Evolutionary conservation across 2,888 invertebrate species (phyloP), one percentile per base, ranked within the genome.

Genomic region (Altica lythri): DNA sequence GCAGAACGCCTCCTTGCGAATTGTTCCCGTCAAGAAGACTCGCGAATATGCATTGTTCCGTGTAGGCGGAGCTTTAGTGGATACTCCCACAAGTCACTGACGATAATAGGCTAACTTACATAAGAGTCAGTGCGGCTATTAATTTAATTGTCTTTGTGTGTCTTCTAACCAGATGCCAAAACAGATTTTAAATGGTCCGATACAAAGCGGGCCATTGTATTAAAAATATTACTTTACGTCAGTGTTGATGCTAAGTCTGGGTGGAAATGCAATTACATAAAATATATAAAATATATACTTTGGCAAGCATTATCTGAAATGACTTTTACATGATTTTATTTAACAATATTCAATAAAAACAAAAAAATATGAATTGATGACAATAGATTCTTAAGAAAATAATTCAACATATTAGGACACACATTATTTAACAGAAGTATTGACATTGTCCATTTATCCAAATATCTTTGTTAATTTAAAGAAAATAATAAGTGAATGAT

Each of bases 1-100:
- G 65, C 67, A 72, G 65, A 63, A 70, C 75, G 74, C 76, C 74
- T 70, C 68, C 70, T 66, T 64, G 74, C 74, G 69, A 72, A 75
- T 75, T 75, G 74, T 75, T 69, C 64, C 65, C 66, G 67, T 64
- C 67, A 70, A 69, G 71, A 71, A 70, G 72, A 70, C 69, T 69
- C 66, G 70, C 70, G 73, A 74, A 75, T 73, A 73, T 72, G 74
- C 73, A 76, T 75, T 76, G 75, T 76, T 75, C 62, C 72, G 62
- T 66, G 6, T 6, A 59, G 64, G 67, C 66, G 68, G 63, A 60
- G 60, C 64, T 45, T 55, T 10, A 45, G 13, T 30, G n/a, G 62
- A 37, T 64, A 67, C 68, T 68, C 75, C 75, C 72, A 69, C 73
- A 67, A 71, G 66, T 72, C 72, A 72, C 71, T 71, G 72, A 69